Base-by-base conservation (phyloP, 2,797 vertebrate genomes). In the Halcyon smyrnensis region DNA sequence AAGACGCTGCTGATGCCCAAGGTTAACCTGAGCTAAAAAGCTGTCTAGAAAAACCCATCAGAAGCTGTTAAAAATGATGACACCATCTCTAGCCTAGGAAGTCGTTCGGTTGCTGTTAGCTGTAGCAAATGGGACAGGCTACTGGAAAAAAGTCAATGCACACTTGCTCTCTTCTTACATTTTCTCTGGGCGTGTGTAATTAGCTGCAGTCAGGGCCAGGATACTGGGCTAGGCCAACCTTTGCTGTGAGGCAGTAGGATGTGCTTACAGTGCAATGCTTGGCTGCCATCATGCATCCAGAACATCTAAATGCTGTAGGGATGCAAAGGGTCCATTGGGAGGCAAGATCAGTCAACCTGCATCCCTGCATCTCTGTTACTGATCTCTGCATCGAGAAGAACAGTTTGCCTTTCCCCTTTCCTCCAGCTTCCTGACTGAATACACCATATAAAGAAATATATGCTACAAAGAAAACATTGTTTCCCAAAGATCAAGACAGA, bases 401-500 rank as follows among this genome's bases (percentile, higher is more conserved):
- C n/a, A 8, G 8, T 36, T 15, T 19, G 48, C 69, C 64, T 91
- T 24, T 17, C 57, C 21, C 62, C 39, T 56, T 60, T 15, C 48
- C 48, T 68, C 64, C 76, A 34, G 67, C 68, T 73, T 81, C 62
- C 76, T 54, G 41, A 3, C 83, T 77, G 56, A 60, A 27, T 4
- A 4, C 6, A 10, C 2, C 27, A 84, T 39, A 59, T 71, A 67
- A 70, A 84, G 5, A 50, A 59, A 24, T 4, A 4, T 5, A 10
- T 2, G 30, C 87, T 36, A 54, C 71, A 67, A 71, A 84, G 51
- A 18, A n/a, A 53, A 18, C 43, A 48, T 91, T 71, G 81, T 82
- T 59, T 92, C 71, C 70, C 89, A 43, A 27, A 57, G 67, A 77
- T 70, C 56, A 37, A 90, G 87, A 56, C n/a, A 48, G 68, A n/a